Evolutionary conservation across 2,797 vertebrate species (phyloP).

Genomic region (Molossus molossus): DNA sequence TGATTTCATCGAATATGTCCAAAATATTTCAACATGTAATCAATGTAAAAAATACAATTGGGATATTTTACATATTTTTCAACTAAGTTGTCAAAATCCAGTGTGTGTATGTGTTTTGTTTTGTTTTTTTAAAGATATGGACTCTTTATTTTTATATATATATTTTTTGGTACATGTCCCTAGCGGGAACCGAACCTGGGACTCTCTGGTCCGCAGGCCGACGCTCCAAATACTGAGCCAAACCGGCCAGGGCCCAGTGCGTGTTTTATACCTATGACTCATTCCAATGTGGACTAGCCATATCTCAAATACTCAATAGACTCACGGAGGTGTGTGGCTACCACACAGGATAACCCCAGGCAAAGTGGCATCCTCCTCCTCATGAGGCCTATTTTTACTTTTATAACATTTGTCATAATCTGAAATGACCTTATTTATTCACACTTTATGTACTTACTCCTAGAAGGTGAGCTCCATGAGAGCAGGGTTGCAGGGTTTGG

Average conservation of each 20-base stretch:
- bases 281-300: background rate
- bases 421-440: background rate
- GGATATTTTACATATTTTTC: background rate
- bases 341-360: background rate
- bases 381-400: background rate
- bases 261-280: background rate
- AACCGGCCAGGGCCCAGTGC: background rate
- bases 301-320: background rate
- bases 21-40: slow-evolving; percentile 28
- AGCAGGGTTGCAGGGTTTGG: too few relatives aligned
- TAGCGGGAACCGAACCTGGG: too few relatives aligned
- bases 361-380: background rate
- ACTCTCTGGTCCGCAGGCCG: too few relatives aligned
- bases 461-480: background rate
- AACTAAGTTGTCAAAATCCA: background rate
- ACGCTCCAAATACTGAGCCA: too few relatives aligned
- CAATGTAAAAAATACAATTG: background rate
- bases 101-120: background rate
- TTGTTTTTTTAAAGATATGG: too few relatives aligned
- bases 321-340: background rate
- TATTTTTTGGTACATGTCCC: too few relatives aligned
- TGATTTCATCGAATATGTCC: background rate
- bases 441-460: background rate
- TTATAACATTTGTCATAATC: background rate
- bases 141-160: too few relatives aligned